These are phyloP conservation scores for Tridacna crocea DNA, from an alignment of 2,888 invertebrate genomes.

Conservation along the genomic window DNA sequence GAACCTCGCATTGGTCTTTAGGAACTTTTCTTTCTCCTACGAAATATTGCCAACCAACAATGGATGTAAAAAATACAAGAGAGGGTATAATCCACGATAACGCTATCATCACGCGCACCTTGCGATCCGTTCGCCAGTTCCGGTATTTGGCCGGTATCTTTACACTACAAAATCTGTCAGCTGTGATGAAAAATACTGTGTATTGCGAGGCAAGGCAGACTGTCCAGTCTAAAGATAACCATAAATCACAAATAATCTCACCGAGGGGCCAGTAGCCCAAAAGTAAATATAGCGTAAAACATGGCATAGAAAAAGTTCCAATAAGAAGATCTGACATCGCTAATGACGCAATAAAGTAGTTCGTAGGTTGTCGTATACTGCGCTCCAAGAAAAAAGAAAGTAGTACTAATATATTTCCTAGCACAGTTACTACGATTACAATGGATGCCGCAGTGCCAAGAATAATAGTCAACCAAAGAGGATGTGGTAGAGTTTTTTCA, in stretches of 20 bases:
- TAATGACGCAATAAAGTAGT: slow-evolving; percentile 99
- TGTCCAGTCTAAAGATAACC: slow-evolving; percentile 99
- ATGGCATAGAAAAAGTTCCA: slow-evolving; percentile 99
- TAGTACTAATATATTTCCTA: slow-evolving; percentile 97
- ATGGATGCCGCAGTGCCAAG: slow-evolving; percentile 94
- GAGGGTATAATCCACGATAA: slow-evolving; percentile 99
- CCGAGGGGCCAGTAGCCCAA: slow-evolving; percentile 99
- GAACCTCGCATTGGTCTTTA: slow-evolving; percentile 96
- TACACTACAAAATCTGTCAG: slow-evolving; percentile 99
- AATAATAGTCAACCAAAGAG: slow-evolving; percentile 94
- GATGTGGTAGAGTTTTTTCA: slow-evolving; percentile 86
- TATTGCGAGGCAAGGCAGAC: slow-evolving; percentile 99
- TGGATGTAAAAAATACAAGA: slow-evolving; percentile 97
- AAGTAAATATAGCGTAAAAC: slow-evolving; percentile 98
- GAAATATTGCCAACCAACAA: slow-evolving; percentile 99
- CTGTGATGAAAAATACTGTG: slow-evolving; percentile 98
- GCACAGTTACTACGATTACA: slow-evolving; percentile 95
- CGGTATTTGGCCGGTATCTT: slow-evolving; percentile 99
- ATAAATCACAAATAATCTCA: slow-evolving; percentile 97
- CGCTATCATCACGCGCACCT: slow-evolving; percentile 97
- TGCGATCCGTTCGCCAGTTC: slow-evolving; percentile 97
- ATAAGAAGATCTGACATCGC: slow-evolving; percentile 99
- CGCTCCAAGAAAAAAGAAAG: slow-evolving; percentile 97
- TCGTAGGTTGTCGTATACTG: slow-evolving; percentile 96
- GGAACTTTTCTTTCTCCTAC: slow-evolving; percentile 94